Percentiles rank a stretch among this genome's conserved stretches.
These are phyloP conservation scores for Margarornis squamiger DNA, from an alignment of 2,797 vertebrate species.

Conservation along the genomic window DNA sequence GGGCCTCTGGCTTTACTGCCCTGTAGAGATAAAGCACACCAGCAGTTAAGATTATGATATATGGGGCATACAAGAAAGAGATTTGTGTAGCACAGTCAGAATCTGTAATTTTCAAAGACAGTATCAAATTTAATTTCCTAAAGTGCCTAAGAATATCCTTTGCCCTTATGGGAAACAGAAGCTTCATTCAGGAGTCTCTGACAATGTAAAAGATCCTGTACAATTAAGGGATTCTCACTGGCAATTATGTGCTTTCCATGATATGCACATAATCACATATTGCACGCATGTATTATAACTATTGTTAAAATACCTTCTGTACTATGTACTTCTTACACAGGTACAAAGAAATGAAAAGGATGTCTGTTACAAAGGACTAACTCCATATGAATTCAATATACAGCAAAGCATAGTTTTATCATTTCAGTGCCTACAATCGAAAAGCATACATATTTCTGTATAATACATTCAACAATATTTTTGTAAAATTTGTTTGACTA, in stretches of 20 bases:
- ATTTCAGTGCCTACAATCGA: neutral
- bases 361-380: neutral
- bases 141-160: neutral
- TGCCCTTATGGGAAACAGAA: neutral
- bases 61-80: neutral
- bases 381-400: neutral
- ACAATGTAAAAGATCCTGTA: neutral
- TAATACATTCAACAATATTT: neutral
- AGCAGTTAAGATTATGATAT: neutral
- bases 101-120: neutral
- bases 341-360: neutral
- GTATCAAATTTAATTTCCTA: neutral
- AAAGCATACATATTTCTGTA: neutral
- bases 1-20: slow-evolving; percentile 83
- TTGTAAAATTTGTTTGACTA: neutral
- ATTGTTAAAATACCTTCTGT: neutral
- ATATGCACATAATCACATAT: neutral
- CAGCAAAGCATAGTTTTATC: neutral
- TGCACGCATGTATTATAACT: neutral
- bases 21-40: slow-evolving; percentile 70
- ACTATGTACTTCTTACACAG: neutral
- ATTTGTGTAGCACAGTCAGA: neutral
- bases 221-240: neutral
- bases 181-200: neutral
- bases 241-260: neutral